Evolutionary conservation across 2,113 vertebrate genomes (phyloP), one percentile per base, ranked within the genome.

Genomic region (Bos indicus): DNA sequence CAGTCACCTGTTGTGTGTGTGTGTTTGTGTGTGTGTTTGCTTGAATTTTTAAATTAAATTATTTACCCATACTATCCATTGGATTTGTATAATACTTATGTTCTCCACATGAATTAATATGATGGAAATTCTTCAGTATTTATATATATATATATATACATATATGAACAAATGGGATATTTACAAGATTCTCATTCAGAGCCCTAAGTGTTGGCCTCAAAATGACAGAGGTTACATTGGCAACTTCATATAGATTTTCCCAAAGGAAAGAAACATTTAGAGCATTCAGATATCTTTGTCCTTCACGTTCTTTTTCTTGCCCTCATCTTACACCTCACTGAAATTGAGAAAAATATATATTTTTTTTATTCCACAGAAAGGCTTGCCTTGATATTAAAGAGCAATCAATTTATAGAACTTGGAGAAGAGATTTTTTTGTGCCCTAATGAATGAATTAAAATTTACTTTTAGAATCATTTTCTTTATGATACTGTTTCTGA

Each of bases 391-490:
- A 90, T 78, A 28, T 57, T 64, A 48, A 98, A 89, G 57, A 88
- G 52, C 78, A 91, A 97, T 97, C 54, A 60, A 57, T 80, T 56
- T 25, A 91, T 6, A 67, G 48, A 96, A 96, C 74, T 98, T 97
- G 36, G 40, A 81, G 74, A 95, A 94, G 90, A 95, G 91, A 71
- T 94, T 74, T 94, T 48, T 46, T 84, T 74, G 74, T 80, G 52
- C 19, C 95, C 56, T 81, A 97, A 95, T 85, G 93, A 97, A 90
- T 95, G 80, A 98, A 96, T 88, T 90, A 78, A 97, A 95, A 95
- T 97, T 93, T 96, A 95, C 78, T 97, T 97, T 98, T 85, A 71
- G 88, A 95, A 92, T 94, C 33, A 78, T 90, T 95, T 95, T 86
- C 28, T 43, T 81, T 84, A 17, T 80, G 74, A 95, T 78, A 90